Base-by-base conservation (phyloP, 2,797 vertebrate species). In the Propithecus deckenii region DNA sequence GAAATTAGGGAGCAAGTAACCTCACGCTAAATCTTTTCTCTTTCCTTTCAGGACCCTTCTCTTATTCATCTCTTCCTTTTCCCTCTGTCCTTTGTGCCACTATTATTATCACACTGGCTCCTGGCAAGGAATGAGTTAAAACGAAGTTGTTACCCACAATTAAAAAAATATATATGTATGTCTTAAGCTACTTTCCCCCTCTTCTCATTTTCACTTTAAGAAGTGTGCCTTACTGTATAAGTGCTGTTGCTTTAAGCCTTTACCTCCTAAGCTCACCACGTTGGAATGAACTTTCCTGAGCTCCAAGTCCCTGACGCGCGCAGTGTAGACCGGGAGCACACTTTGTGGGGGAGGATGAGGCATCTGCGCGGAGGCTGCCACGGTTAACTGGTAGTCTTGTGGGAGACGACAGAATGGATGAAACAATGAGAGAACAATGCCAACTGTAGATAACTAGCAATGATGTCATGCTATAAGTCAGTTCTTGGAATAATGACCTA, bases 401-500 rank as follows among this genome's bases (percentile, higher is more conserved):
- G 91, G 63, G 76, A 93, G 90, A 48, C 52, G 38, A 86, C 17
- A 59, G 38, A 94, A 55, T 0, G 55, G 48, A 32, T 81, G 52
- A 38, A 87, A 65, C 71, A 28, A 89, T 85, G 48, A 30, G 72
- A 86, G 63, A 90, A 79, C 91, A 71, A 93, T 81, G 76, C n/a
- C 71, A 85, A 25, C 10, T 61, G 95, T 75, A 89, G 84, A 52
- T 91, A 92, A 84, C 89, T 78, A 72, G 74, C 38, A 69, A 2
- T 87, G 94, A 81, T 35, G 84, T 89, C 94, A 96, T 7, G 41
- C 28, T 69, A 9, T 57, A 80, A 89, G 80, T 93, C 69, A 52
- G 86, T 28, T 75, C 89, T 88, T 81, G 94, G 90, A 97, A 84
- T 93, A 79, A 87, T 35, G 72, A 74, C 18, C 71, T 48, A 46